Evolutionary conservation across 2,888 invertebrate species (phyloP), one percentile per base, ranked within the genome.

Genomic region (Euproctis similis): DNA sequence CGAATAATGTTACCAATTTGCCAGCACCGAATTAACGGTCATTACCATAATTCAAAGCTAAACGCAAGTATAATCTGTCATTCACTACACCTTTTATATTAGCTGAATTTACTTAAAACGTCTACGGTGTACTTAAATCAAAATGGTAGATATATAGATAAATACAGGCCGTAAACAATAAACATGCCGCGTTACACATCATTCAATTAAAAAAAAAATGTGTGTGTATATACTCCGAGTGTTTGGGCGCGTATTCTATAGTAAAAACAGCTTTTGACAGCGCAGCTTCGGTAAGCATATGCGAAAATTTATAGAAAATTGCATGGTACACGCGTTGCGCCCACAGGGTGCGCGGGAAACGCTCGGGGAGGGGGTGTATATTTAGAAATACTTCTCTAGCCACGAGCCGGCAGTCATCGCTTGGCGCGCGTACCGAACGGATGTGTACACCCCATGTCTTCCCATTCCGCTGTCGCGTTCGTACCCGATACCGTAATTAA

Each of bases 241-340:
- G 57, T 64, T 61, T 59, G 55, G 60, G 60, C 56, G 59, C 45
- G 63, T 60, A 60, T 54, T 59, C 46, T n/a, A n/a, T 53, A 53
- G 57, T 60, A 70, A 75, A 76, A 80, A 82, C 78, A 76, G 72
- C 74, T 77, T 81, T 78, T 78, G 81, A 80, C 80, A 78, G 77
- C 65, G 59, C 71, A 77, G 71, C 74, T 75, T 66, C 64, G 14
- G 14, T n/a, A 65, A 69, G 81, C 76, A 81, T 76, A 74, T 65
- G 73, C 69, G 80, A 80, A 78, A 80, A 77, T 82, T 78, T 80
- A 81, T 81, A 76, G 81, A 81, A 81, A 81, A 81, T 78, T 80
- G 80, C 77, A 81, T 71, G 72, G 63, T 59, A 67, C 65, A 73
- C 66, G 69, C 73, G 76, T 71, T 73, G 74, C 72, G 76, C 67